A percentile compares a stretch with the other conserved stretches of the same genome.
Conservation (phyloP, 1,140 invertebrate genomes). For the Diplogasteroides magnus region DNA sequence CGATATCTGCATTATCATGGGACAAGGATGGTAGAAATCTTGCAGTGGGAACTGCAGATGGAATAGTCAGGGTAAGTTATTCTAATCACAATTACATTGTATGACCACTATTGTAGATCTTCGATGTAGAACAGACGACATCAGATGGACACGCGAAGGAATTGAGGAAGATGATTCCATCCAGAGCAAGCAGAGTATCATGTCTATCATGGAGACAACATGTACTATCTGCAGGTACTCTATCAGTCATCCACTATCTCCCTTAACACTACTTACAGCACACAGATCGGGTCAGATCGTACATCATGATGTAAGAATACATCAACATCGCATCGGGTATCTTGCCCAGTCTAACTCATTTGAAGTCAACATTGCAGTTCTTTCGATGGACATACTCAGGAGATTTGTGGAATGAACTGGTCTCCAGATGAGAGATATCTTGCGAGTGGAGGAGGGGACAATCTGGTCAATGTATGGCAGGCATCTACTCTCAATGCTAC, state of each 20-base stretch:
- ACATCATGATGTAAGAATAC: conserved; percentile 19
- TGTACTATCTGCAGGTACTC: conserved; percentile 18
- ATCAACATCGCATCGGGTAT: conserved; percentile 14
- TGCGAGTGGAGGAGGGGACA: conserved; percentile 18
- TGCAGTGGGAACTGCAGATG: conserved; percentile 17
- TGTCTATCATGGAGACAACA: not conserved
- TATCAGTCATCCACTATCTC: no score
- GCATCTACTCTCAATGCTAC: not conserved
- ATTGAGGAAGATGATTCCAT: conserved; percentile 4
- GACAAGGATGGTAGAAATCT: conserved; percentile 15
- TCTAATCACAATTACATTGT: not conserved
- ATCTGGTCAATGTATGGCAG: conserved; percentile 22
- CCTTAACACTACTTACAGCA: no score
- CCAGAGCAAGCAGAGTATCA: not conserved
- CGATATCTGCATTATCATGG: conserved; percentile 23
- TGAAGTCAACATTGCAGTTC: conserved; percentile 11
- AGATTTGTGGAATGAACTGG: conserved; percentile 24
- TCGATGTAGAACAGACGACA: not conserved
- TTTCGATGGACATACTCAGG: conserved; percentile 20
- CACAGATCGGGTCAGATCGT: conserved; percentile 21
- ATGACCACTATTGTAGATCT: conserved; percentile 1
- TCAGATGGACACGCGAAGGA: conserved; percentile 1
- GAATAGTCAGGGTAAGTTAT: conserved; percentile 14
- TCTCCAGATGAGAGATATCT: conserved; percentile 7
- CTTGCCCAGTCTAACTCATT: not conserved